Base-by-base conservation (phyloP, 2,797 vertebrate species). In the Acipenser transmontanus region DNA sequence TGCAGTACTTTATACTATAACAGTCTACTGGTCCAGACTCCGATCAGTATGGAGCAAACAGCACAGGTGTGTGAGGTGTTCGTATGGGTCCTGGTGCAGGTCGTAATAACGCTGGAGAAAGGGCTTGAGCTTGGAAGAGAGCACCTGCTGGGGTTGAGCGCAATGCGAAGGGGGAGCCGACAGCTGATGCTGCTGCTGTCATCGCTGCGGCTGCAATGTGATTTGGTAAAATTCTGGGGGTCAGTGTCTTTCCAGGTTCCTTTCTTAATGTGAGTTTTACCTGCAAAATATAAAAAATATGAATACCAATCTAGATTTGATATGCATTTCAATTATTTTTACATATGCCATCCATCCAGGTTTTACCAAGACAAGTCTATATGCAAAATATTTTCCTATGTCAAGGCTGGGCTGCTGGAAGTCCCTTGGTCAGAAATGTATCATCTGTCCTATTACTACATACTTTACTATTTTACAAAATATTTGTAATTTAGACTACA, bases 11-110 rank as follows among this genome's bases (percentile, higher is more conserved):
- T 70, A 80, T 87, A 85, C 85, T 73, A 76, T 77, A 72, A 66
- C 68, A 72, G 76, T 67, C 50, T 50, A 69, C 64, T 7, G 2
- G 54, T 54, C 50, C 50, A 56, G 20, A 8, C 5, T 17, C 77
- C 77, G 78, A 85, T 97, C 91, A 98, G 81, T 93, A 98, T 34
- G 96, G 96, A 81, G 96, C 89, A 76, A 98, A 99, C 67, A 99
- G 91, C 84, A 99, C 84, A 4, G 94, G 93, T 3, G 95, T 89
- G 72, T 98, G 96, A 80, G 94, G 78, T 84, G 94, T 98, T 91
- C 96, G 90, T 85, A 99, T 88, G 73, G 97, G 96, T 72, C 97
- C 97, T 0, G 96, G 96, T 70, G 95, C 93, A 8, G 95, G 93
- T 73, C 94, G 89, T 65, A 99, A 93, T 73, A 99, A 88, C 1